phyloP scores from a whole-genome alignment of 2,113 vertebrate species.

The Nibea albiflora region DNA sequence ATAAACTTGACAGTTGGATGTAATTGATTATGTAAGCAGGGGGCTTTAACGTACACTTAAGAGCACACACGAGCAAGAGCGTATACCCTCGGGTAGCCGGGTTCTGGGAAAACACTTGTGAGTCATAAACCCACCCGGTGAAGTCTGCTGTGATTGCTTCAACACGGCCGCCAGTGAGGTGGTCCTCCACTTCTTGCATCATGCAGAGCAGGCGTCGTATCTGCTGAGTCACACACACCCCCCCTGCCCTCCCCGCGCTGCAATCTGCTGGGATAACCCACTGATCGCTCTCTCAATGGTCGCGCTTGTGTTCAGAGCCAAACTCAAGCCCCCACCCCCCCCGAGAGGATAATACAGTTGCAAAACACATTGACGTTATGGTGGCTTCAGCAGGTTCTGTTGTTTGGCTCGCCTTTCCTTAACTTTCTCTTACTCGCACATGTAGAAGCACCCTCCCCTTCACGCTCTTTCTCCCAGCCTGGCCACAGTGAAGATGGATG shows the following conservation, averaged over 20 bases:
- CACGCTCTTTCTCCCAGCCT: conserved; percentile 9
- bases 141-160: conserved; percentile 67
- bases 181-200: conserved; percentile 71
- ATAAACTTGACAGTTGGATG: conserved; percentile 61
- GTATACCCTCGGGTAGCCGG: conserved; percentile 43
- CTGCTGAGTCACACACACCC: conserved; percentile 62
- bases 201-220: conserved; percentile 56
- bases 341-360: conserved; percentile 30
- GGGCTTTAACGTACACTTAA: conserved; percentile 55
- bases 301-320: conserved; percentile 56
- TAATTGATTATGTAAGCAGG: conserved; percentile 57
- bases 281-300: conserved; percentile 52
- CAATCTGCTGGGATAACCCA: conserved; percentile 48
- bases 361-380: conserved; percentile 35
- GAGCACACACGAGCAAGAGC: conserved; percentile 51
- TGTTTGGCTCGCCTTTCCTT: conserved; percentile 27
- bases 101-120: conserved; percentile 72
- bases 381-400: conserved; percentile 36
- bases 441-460: background rate
- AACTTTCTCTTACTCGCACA: background rate
- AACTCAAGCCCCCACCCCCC: conserved; percentile 26
- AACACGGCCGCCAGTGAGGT: conserved; percentile 56
- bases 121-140: conserved; percentile 60
- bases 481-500: conserved; percentile 46
- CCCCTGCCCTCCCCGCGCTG: conserved; percentile 9